These are phyloP conservation scores for Celastrina argiolus DNA, from an alignment of 2,888 invertebrate species.

Conservation along the genomic window DNA sequence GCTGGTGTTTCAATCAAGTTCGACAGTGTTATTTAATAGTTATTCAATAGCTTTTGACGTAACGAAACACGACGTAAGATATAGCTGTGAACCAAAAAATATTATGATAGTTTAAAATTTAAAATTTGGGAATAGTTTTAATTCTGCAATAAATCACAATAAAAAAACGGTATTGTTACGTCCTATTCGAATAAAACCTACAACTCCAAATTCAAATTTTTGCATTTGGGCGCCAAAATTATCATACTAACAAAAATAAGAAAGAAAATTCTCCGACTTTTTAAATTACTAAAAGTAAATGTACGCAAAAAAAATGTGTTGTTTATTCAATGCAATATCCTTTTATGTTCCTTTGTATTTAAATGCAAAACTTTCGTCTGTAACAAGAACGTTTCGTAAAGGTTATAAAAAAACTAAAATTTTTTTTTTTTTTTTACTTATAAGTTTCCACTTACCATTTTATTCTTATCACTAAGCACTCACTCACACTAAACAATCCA, in stretches of 20 bases:
- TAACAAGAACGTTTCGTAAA: background rate
- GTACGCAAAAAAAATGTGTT: background rate
- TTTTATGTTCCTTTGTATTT: background rate
- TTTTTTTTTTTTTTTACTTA: background rate
- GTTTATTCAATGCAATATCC: background rate
- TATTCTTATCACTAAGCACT: constrained; percentile 15
- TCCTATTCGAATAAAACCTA: background rate
- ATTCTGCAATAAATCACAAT: background rate
- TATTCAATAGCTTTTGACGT: constrained; percentile 8
- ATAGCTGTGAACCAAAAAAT: background rate
- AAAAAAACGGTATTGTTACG: background rate
- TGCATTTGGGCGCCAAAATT: background rate
- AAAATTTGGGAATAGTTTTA: background rate
- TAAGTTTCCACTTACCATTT: background rate
- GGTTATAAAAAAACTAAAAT: background rate
- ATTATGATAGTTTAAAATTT: background rate
- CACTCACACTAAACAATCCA: constrained; percentile 1
- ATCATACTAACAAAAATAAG: background rate
- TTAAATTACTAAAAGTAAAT: background rate
- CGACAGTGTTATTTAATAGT: background rate
- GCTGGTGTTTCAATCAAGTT: background rate
- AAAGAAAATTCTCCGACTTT: background rate
- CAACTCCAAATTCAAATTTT: background rate
- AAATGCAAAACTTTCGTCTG: background rate
- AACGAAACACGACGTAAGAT: background rate